A percentile compares a stretch with the other conserved stretches of the same genome.
Conservation (phyloP, 2,113 vertebrate genomes). For the Toxotes jaculatrix region DNA sequence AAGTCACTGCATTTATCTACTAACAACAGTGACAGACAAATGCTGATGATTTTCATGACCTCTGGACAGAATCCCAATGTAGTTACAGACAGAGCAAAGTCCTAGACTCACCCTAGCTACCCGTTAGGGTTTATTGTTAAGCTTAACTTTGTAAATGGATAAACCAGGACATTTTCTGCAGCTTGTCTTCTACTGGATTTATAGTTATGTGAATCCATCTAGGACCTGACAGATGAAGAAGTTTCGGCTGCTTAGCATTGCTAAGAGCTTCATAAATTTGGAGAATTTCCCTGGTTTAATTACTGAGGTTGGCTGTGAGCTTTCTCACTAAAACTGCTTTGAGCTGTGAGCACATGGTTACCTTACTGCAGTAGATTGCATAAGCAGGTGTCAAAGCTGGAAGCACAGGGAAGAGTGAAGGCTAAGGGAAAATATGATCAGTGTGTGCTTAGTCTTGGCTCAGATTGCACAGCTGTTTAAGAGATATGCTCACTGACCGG, state of each 20-base stretch:
- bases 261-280: slow-evolving; percentile 6
- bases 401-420: slow-evolving; percentile 48
- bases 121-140: too few species aligned
- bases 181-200: not conserved
- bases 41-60: not conserved
- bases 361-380: slow-evolving; percentile 65
- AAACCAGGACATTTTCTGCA: not conserved
- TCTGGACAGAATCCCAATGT: not conserved
- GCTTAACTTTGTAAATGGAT: not conserved
- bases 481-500: slow-evolving; percentile 69
- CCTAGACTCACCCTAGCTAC: too few species aligned
- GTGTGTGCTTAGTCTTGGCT: slow-evolving; percentile 69
- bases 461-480: slow-evolving; percentile 76
- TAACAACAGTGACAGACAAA: not conserved
- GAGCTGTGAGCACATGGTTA: slow-evolving; percentile 58
- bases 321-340: slow-evolving; percentile 16
- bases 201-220: not conserved
- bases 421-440: slow-evolving; percentile 79
- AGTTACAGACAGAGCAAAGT: not conserved
- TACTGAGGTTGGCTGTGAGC: slow-evolving; percentile 17
- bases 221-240: not conserved
- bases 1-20: not conserved
- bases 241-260: slow-evolving; percentile 9
- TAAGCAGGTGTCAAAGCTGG: slow-evolving; percentile 80
- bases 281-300: slow-evolving; percentile 27